These are phyloP conservation scores for Belonocnema kinseyi DNA, from an alignment of 1,140 invertebrate genomes.

Conservation along the genomic window DNA sequence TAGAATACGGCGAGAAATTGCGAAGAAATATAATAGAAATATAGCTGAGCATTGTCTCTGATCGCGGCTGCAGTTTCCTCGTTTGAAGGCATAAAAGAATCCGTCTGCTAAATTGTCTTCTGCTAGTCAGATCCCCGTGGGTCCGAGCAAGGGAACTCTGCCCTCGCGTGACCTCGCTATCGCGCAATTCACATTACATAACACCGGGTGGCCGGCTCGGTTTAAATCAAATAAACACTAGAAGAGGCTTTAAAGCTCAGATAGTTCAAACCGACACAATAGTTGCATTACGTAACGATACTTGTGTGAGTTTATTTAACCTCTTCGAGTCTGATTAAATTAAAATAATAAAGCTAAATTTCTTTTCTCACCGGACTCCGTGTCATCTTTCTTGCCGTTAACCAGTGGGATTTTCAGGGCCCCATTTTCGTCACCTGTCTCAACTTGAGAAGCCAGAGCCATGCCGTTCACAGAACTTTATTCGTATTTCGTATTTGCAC, in stretches of 20 bases:
- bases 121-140: slow-evolving; percentile 74
- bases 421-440: slow-evolving; percentile 65
- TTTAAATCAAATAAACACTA: not conserved
- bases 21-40: no score
- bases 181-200: slow-evolving; percentile 59
- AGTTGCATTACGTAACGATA: slow-evolving; percentile 13
- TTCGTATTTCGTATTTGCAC: no score
- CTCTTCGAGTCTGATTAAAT: not conserved
- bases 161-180: slow-evolving; percentile 55
- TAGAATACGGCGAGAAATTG: no score
- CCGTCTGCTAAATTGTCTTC: slow-evolving; percentile 65
- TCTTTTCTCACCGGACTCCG: slow-evolving; percentile 57
- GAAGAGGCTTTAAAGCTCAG: not conserved
- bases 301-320: not conserved
- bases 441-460: slow-evolving; percentile 72
- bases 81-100: not conserved
- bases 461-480: slow-evolving; percentile 52
- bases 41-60: no score
- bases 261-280: not conserved
- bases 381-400: slow-evolving; percentile 58
- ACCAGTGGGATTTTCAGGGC: slow-evolving; percentile 65
- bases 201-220: slow-evolving; percentile 40
- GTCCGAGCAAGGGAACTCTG: slow-evolving; percentile 21
- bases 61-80: no score
- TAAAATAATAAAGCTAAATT: slow-evolving; percentile 8